Conservation (phyloP, 2,797 vertebrate genomes). For the Apogon talboti region DNA sequence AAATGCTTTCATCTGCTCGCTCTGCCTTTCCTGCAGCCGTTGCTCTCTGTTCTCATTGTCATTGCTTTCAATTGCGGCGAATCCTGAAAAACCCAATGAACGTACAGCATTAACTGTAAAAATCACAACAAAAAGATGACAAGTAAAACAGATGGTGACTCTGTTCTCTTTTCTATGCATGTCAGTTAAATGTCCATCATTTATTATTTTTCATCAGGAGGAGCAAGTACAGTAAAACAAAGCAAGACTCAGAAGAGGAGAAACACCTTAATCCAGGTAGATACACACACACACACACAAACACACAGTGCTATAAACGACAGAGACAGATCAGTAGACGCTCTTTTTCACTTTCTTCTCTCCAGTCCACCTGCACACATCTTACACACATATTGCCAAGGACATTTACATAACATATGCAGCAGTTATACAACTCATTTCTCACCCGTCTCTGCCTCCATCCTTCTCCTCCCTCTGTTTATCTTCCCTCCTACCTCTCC, state of each 20-base stretch:
- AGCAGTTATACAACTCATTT: slow-evolving; percentile 62
- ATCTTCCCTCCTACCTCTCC: slow-evolving; percentile 31
- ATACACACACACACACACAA: slow-evolving; percentile 12
- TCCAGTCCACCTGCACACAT: slow-evolving; percentile 45
- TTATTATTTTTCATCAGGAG: slow-evolving; percentile 82
- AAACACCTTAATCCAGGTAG: slow-evolving; percentile 98
- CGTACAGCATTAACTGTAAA: slow-evolving; percentile 1
- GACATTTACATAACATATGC: slow-evolving; percentile 68
- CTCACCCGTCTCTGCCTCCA: slow-evolving; percentile 55
- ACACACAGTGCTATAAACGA: background rate
- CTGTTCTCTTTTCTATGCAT: background rate
- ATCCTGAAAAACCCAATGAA: slow-evolving; percentile 45
- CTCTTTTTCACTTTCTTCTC: slow-evolving; percentile 29
- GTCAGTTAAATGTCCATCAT: slow-evolving; percentile 26
- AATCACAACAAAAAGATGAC: slow-evolving; percentile 1
- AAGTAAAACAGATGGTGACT: background rate
- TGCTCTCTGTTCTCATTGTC: slow-evolving; percentile 68
- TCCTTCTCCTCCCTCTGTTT: slow-evolving; percentile 26
- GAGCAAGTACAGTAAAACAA: slow-evolving; percentile 99
- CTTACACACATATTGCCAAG: slow-evolving; percentile 35
- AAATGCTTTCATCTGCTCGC: slow-evolving; percentile 74
- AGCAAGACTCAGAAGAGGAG: slow-evolving; percentile 98
- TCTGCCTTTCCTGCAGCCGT: slow-evolving; percentile 51
- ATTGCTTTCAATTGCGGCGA: slow-evolving; percentile 50
- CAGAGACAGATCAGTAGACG: slow-evolving; percentile 14